A percentile compares a stretch with the other conserved stretches of the same genome.
Conservation (phyloP, 2,888 invertebrate genomes). For the Philonicus albiceps region DNA sequence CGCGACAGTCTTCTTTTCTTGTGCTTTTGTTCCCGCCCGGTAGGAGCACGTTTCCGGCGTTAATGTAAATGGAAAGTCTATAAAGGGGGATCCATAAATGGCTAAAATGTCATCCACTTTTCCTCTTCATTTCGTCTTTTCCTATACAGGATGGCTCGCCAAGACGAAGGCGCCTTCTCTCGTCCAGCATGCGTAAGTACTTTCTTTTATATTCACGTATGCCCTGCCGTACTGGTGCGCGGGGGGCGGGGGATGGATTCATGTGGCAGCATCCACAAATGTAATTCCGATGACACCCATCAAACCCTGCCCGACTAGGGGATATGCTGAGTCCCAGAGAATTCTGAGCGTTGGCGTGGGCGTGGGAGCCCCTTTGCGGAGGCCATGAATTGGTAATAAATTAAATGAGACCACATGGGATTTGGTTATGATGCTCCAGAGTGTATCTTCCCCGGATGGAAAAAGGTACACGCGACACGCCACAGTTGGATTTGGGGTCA, state of each 20-base stretch:
- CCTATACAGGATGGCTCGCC: not conserved
- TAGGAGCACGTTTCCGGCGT: conserved; percentile 42
- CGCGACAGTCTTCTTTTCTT: not conserved
- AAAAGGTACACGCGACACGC: conserved; percentile 8
- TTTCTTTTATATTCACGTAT: conserved; percentile 40
- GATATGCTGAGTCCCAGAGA: not conserved
- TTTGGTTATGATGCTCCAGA: conserved; percentile 36
- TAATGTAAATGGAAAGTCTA: conserved; percentile 45
- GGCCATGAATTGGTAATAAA: conserved; percentile 48
- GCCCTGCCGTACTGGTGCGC: not conserved
- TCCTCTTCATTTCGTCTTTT: conserved; percentile 38
- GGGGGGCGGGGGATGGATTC: conserved; percentile 2
- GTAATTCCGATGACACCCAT: conserved; percentile 45
- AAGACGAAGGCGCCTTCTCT: not conserved
- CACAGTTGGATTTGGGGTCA: not conserved
- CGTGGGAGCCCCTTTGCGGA: not conserved
- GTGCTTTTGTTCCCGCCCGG: not conserved
- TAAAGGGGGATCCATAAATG: conserved; percentile 42
- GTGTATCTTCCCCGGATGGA: not conserved
- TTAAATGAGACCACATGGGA: conserved; percentile 49
- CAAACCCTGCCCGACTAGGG: conserved; percentile 4
- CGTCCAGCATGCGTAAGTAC: conserved; percentile 32
- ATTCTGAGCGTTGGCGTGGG: not conserved
- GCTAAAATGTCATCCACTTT: conserved; percentile 43
- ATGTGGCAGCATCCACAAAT: conserved; percentile 40